These are phyloP conservation scores for Agonopterix heracliana DNA, from an alignment of 2,888 invertebrate genomes.

Conservation along the genomic window DNA sequence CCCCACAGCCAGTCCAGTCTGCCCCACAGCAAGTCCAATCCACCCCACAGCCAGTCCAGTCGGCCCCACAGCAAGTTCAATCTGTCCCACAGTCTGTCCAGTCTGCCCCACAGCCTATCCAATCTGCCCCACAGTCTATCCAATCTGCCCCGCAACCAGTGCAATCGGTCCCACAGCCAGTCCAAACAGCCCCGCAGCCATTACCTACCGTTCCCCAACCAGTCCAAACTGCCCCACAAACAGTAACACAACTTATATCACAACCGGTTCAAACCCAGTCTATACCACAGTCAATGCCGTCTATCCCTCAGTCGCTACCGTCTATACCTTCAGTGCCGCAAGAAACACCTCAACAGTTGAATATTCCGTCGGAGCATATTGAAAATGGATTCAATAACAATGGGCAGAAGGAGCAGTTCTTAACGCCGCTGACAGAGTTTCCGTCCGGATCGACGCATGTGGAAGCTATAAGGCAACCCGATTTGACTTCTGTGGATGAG, in stretches of 20 bases:
- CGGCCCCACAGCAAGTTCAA: conserved; percentile 8
- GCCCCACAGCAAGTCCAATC: conserved; percentile 20
- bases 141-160: conserved; percentile 7
- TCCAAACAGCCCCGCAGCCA: conserved; percentile 9
- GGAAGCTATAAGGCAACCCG: conserved; percentile 50
- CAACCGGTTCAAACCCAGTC: conserved; percentile 16
- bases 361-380: conserved; percentile 35
- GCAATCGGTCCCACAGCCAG: conserved; percentile 1
- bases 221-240: conserved; percentile 10
- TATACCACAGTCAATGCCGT: conserved; percentile 17
- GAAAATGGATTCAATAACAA: conserved; percentile 45
- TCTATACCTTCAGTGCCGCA: conserved; percentile 16
- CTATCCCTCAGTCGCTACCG: conserved; percentile 21
- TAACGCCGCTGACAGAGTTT: conserved; percentile 64
- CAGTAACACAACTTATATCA: background rate
- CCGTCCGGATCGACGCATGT: conserved; percentile 45
- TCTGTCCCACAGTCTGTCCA: conserved; percentile 17
- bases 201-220: background rate
- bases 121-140: conserved; percentile 3
- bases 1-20: conserved; percentile 18
- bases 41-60: conserved; percentile 7
- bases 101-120: conserved; percentile 18
- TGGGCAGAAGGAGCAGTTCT: conserved; percentile 58
- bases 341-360: conserved; percentile 50
- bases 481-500: conserved; percentile 62